Evolutionary conservation across 2,797 vertebrate genomes (phyloP).

Genomic region (Gastrophryne carolinensis): DNA sequence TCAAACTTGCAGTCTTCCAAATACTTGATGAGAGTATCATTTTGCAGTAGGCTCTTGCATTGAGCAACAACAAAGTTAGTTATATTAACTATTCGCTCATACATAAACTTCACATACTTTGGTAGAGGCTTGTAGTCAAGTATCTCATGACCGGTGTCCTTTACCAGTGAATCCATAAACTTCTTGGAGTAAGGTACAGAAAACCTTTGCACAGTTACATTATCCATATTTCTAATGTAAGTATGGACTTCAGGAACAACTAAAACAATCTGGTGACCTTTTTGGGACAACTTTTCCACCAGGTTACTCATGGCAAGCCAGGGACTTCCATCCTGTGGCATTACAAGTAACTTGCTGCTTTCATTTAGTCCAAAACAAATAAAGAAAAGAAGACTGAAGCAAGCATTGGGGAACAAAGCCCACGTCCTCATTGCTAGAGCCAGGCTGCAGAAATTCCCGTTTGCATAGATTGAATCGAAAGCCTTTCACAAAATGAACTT

Average conservation of each 20-base stretch:
- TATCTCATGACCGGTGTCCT: constrained; percentile 1
- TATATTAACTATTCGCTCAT: neutral
- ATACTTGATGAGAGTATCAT: constrained; percentile 52
- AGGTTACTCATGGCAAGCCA: constrained; percentile 77
- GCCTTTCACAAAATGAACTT: neutral
- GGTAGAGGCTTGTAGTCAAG: constrained; percentile 52
- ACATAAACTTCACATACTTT: neutral
- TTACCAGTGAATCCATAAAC: constrained; percentile 46
- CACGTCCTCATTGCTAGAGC: neutral
- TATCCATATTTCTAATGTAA: constrained; percentile 63
- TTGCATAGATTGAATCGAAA: neutral
- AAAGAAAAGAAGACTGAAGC: neutral
- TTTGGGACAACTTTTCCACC: constrained; percentile 69
- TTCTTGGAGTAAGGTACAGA: constrained; percentile 64
- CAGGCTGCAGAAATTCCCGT: neutral
- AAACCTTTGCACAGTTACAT: constrained; percentile 62
- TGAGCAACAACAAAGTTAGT: constrained; percentile 54
- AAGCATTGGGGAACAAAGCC: neutral
- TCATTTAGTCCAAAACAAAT: neutral
- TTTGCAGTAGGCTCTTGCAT: constrained; percentile 53
- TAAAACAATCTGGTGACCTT: constrained; percentile 74
- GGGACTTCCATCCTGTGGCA: constrained; percentile 83
- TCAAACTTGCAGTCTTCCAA: constrained; percentile 57
- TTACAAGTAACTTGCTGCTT: constrained; percentile 71
- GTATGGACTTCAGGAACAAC: constrained; percentile 75